Conservation (phyloP, 53 echinoderm and acorn worm species). For the Patiria pectinifera region DNA sequence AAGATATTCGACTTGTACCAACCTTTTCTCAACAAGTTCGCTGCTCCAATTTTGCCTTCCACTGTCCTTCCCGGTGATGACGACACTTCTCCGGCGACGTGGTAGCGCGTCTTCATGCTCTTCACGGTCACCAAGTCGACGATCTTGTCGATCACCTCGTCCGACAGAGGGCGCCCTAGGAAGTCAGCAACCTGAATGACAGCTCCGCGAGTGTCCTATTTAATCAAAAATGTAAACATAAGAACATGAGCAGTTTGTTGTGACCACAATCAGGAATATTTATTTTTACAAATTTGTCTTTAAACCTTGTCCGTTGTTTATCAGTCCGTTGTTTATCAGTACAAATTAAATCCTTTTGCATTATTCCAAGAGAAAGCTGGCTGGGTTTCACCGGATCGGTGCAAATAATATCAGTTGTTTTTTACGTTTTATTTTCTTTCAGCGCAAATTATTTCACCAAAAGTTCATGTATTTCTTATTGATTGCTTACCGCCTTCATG, state of each 20-base stretch:
- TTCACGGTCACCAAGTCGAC: slow-evolving; percentile 17
- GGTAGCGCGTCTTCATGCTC: slow-evolving; percentile 27
- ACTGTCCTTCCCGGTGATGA: neutral
- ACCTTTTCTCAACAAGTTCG: slow-evolving; percentile 28
- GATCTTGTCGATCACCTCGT: slow-evolving; percentile 36
- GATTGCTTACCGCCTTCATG: slow-evolving; percentile 18
- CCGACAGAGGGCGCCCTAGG: slow-evolving; percentile 25
- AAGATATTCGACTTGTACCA: neutral
- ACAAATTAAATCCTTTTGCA: too few species aligned
- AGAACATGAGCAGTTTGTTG: neutral
- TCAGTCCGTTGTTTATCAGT: too few species aligned
- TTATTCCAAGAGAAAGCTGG: too few species aligned
- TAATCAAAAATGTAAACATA: neutral
- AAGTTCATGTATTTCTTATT: neutral
- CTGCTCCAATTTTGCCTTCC: neutral
- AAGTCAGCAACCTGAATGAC: slow-evolving; percentile 47
- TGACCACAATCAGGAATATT: neutral
- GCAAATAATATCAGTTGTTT: too few species aligned
- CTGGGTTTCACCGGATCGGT: too few species aligned
- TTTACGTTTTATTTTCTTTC: too few species aligned
- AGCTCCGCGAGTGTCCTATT: slow-evolving; percentile 54
- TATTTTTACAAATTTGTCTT: too few species aligned
- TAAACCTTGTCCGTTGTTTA: too few species aligned
- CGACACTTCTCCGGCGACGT: neutral
- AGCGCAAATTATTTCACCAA: neutral